These are phyloP conservation scores for Athetis lepigone DNA, from an alignment of 2,888 invertebrate genomes.

Conservation along the genomic window DNA sequence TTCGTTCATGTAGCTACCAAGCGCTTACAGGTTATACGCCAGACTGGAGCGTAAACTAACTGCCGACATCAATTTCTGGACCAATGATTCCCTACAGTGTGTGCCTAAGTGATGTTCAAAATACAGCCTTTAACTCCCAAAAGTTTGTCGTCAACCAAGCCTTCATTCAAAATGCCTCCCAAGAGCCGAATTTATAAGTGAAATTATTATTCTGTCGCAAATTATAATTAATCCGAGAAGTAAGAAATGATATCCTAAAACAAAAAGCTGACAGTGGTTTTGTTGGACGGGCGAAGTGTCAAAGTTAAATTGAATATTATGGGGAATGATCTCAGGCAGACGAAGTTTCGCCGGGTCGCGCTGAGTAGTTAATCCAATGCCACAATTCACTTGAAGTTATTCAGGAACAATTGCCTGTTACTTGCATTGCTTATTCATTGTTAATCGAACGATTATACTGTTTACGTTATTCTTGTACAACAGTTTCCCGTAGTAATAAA, in stretches of 20 bases:
- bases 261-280: conserved; percentile 85
- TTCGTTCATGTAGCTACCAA: neutral
- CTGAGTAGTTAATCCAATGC: conserved; percentile 89
- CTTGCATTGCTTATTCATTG: conserved; percentile 82
- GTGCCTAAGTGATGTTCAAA: conserved; percentile 28
- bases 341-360: conserved; percentile 82
- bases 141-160: conserved; percentile 44
- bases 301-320: conserved; percentile 91
- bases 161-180: conserved; percentile 52
- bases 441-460: conserved; percentile 66
- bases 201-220: conserved; percentile 67
- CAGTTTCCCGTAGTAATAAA: conserved; percentile 15
- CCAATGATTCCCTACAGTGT: conserved; percentile 21
- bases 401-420: conserved; percentile 83
- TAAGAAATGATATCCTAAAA: conserved; percentile 76
- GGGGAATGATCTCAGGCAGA: conserved; percentile 85
- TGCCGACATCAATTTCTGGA: conserved; percentile 23
- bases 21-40: conserved; percentile 8
- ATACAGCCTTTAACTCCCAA: conserved; percentile 20
- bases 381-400: conserved; percentile 86
- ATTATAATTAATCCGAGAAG: conserved; percentile 71
- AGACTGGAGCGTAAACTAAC: conserved; percentile 4
- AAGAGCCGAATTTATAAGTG: conserved; percentile 61
- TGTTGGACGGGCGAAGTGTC: conserved; percentile 87
- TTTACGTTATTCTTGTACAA: conserved; percentile 50